These are phyloP conservation scores for Irena cyanogastra DNA, from an alignment of 2,113 vertebrate genomes.

Conservation along the genomic window DNA sequence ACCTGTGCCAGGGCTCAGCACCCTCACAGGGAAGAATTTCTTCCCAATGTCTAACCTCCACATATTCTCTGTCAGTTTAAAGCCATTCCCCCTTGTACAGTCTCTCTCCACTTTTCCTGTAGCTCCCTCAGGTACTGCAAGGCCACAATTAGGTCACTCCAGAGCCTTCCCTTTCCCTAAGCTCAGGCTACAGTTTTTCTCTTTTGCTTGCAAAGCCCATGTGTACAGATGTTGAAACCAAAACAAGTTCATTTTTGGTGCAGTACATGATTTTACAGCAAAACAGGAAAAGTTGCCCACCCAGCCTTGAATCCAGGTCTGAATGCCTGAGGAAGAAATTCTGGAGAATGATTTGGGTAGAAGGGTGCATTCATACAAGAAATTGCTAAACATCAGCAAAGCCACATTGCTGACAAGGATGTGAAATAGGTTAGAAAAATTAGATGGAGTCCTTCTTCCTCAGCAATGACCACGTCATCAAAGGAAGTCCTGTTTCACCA, in stretches of 20 bases:
- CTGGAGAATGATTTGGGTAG: background rate
- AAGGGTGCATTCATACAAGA: background rate
- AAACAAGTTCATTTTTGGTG: background rate
- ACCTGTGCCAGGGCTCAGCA: fast-evolving
- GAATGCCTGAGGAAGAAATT: background rate
- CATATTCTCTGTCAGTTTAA: too few species aligned
- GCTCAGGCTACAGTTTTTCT: background rate
- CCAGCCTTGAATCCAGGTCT: background rate
- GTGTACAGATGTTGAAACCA: background rate
- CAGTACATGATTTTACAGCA: background rate
- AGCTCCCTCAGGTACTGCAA: background rate
- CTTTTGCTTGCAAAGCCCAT: background rate
- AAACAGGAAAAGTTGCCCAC: background rate
- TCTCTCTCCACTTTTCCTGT: background rate
- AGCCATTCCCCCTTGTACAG: background rate
- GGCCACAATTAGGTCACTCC: background rate
- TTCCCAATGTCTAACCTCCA: too few species aligned
- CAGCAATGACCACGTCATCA: background rate
- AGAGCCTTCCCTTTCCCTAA: background rate
- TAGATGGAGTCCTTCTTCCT: background rate
- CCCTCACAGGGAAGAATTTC: background rate
- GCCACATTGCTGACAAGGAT: background rate
- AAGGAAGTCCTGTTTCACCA: background rate
- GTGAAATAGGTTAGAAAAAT: background rate
- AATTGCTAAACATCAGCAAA: background rate